phyloP scores from a whole-genome alignment of 2,113 vertebrate genomes.

The Marmota flaviventris region DNA sequence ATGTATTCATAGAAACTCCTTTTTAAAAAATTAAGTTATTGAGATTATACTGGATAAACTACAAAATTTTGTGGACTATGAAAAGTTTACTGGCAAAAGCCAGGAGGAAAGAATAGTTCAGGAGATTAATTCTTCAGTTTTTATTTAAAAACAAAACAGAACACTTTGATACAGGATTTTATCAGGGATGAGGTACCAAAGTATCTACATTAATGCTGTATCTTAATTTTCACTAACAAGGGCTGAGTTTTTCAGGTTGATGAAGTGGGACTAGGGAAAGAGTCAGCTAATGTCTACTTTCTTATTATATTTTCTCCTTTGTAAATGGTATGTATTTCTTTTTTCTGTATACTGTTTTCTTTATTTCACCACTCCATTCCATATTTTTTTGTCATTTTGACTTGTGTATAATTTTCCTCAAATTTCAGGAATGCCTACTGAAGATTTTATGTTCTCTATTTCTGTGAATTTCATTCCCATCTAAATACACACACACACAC shows the following conservation, averaged over 20 bases:
- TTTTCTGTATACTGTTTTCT: not conserved
- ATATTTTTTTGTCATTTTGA: constrained; percentile 21
- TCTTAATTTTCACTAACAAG: constrained; percentile 71
- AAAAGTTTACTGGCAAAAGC: constrained; percentile 60
- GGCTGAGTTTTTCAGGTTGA: constrained; percentile 67
- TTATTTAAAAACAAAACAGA: constrained; percentile 69
- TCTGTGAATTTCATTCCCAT: not conserved
- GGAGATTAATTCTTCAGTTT: constrained; percentile 65
- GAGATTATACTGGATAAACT: constrained; percentile 75
- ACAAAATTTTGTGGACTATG: constrained; percentile 62
- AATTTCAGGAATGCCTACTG: constrained; percentile 1
- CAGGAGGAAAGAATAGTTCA: constrained; percentile 30
- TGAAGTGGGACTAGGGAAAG: not conserved
- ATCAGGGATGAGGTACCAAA: constrained; percentile 81
- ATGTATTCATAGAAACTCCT: constrained; percentile 44
- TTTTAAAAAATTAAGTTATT: constrained; percentile 73
- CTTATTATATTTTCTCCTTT: not conserved
- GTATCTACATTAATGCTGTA: constrained; percentile 54
- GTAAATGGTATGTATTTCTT: not conserved
- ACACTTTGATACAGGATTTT: constrained; percentile 73
- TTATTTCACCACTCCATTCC: constrained; percentile 19
- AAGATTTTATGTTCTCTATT: constrained; percentile 50
- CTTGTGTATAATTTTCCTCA: not conserved
- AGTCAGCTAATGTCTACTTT: not conserved
- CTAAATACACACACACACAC: not conserved